Evolutionary conservation across 2,888 invertebrate genomes (phyloP).

Genomic region (Blastobasis adustella): DNA sequence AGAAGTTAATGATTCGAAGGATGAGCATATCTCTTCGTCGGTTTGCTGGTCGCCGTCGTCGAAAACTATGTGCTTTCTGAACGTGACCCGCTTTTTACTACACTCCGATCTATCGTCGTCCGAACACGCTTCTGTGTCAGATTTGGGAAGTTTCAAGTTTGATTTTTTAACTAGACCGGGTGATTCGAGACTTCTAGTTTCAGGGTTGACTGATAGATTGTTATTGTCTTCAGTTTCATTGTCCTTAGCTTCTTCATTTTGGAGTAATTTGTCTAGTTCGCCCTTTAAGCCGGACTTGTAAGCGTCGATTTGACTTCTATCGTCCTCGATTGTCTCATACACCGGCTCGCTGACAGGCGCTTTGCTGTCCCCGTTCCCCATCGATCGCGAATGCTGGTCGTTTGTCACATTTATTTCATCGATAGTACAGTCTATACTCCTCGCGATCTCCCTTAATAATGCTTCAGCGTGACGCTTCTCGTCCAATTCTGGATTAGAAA

Average conservation of each 20-base stretch:
- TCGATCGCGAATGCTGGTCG: constrained; percentile 21
- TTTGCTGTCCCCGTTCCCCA: constrained; percentile 53
- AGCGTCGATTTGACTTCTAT: constrained; percentile 24
- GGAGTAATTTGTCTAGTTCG: constrained; percentile 47
- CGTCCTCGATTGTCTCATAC: constrained; percentile 42
- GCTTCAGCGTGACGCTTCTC: constrained; percentile 62
- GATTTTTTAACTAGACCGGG: constrained; percentile 50
- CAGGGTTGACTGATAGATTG: background rate
- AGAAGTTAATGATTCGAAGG: constrained; percentile 60
- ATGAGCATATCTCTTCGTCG: constrained; percentile 55
- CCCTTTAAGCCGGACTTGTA: constrained; percentile 51
- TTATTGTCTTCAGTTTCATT: constrained; percentile 12
- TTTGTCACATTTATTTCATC: constrained; percentile 47
- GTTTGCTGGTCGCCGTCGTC: constrained; percentile 69
- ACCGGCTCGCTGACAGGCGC: constrained; percentile 29
- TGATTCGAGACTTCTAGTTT: constrained; percentile 31
- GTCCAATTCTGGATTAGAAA: constrained; percentile 45
- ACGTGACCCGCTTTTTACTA: constrained; percentile 63
- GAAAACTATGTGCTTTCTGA: constrained; percentile 65
- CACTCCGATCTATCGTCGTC: constrained; percentile 63
- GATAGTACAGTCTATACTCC: constrained; percentile 59
- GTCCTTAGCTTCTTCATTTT: constrained; percentile 23
- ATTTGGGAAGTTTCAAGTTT: constrained; percentile 55
- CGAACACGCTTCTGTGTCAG: constrained; percentile 58
- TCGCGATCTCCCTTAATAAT: constrained; percentile 59